Evolutionary conservation across 2,113 vertebrate species (phyloP).

Genomic region (Caranx ignobilis): DNA sequence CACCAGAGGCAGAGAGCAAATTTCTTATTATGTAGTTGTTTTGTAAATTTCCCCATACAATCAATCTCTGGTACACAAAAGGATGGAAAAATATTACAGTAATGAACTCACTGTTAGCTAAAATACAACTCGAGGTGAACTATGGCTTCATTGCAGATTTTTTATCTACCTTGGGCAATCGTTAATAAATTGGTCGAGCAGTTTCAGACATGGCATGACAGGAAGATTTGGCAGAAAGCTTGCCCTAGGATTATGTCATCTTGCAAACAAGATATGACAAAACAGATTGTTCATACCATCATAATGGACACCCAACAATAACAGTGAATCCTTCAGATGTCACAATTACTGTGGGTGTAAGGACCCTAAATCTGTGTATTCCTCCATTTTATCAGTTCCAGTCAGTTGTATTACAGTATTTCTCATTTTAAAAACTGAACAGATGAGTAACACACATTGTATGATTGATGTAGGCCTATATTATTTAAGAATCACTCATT

Average conservation of each 20-base stretch:
- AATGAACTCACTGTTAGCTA: background rate
- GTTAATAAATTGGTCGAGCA: conserved; percentile 20
- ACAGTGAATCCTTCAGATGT: background rate
- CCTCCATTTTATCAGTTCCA: background rate
- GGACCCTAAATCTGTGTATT: background rate
- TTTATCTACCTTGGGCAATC: conserved; percentile 24
- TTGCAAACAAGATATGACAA: conserved; percentile 25
- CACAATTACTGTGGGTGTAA: background rate
- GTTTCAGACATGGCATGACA: conserved; percentile 32
- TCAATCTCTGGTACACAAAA: background rate
- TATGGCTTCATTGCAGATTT: background rate
- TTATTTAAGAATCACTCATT: background rate
- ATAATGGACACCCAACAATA: background rate
- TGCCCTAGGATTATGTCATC: conserved; percentile 27
- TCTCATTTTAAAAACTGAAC: background rate
- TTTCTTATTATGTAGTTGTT: background rate
- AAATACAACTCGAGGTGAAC: background rate
- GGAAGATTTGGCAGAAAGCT: background rate
- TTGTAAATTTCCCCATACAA: background rate
- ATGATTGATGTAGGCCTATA: background rate
- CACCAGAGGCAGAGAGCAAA: conserved; percentile 9
- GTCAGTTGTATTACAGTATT: background rate
- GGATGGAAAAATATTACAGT: background rate
- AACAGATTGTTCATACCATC: background rate
- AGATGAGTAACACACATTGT: background rate